These are phyloP conservation scores for Perithous albicinctus DNA, from an alignment of 2,888 invertebrate genomes.

Conservation along the genomic window DNA sequence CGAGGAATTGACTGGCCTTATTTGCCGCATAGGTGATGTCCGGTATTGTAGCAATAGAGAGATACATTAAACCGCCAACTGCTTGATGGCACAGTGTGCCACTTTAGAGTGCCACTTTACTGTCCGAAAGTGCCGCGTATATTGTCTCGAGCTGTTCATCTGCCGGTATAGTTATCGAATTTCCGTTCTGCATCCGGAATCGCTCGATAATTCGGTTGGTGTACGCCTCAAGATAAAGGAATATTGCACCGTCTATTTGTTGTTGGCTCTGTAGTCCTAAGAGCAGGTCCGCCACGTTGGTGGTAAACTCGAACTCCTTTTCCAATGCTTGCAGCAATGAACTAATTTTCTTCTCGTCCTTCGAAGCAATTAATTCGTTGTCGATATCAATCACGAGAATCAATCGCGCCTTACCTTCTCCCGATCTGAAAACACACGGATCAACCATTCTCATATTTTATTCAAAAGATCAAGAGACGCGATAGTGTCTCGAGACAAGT, in stretches of 20 bases:
- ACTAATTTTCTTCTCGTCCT: conserved; percentile 34
- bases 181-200: conserved; percentile 57
- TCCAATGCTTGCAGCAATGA: conserved; percentile 34
- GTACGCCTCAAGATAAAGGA: conserved; percentile 66
- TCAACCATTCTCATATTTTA: too few species aligned
- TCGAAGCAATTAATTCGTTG: conserved; percentile 59
- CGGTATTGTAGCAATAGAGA: neutral
- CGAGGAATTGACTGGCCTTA: neutral
- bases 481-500: too few species aligned
- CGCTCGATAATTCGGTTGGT: conserved; percentile 53
- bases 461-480: too few species aligned
- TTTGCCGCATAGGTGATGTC: neutral
- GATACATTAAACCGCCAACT: neutral
- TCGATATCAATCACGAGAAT: conserved; percentile 64
- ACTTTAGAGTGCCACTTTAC: too few species aligned
- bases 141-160: conserved; percentile 27
- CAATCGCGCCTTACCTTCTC: conserved; percentile 28
- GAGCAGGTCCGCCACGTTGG: conserved; percentile 39
- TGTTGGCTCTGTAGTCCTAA: conserved; percentile 64
- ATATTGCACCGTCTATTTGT: conserved; percentile 46
- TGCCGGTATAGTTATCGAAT: conserved; percentile 55
- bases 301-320: conserved; percentile 46
- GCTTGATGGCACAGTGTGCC: neutral
- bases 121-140: too few species aligned
- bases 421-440: conserved; percentile 70